Evolutionary conservation across 2,113 vertebrate genomes (phyloP).

Genomic region (Ochotona princeps): DNA sequence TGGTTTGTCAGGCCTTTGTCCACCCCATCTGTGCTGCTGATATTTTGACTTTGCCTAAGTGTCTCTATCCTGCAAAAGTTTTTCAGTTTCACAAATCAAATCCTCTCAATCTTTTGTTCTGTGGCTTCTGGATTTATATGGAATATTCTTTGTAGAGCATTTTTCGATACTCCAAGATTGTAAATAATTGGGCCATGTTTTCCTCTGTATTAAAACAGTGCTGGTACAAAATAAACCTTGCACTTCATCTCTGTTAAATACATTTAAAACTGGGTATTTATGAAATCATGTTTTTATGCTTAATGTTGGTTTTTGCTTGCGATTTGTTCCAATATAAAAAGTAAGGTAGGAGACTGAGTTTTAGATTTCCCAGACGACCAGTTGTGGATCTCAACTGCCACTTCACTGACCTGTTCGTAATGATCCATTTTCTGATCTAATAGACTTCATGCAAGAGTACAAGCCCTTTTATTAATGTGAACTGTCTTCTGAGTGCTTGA

Average conservation of each 20-base stretch:
- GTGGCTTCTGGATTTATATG: neutral
- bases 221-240: neutral
- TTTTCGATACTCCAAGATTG: neutral
- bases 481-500: neutral
- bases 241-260: neutral
- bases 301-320: neutral
- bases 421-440: neutral
- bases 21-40: neutral
- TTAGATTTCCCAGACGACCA: neutral
- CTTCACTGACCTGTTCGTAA: neutral
- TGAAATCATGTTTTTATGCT: neutral
- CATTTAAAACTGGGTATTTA: slow-evolving; percentile 5
- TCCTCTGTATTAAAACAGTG: neutral
- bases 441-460: neutral
- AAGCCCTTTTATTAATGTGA: neutral
- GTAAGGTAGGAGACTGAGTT: neutral
- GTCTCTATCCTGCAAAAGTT: neutral
- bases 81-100: neutral
- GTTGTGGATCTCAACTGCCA: neutral
- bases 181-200: neutral
- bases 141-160: neutral
- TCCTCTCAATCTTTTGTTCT: neutral
- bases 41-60: neutral
- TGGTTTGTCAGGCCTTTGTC: neutral
- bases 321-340: neutral